These are phyloP conservation scores for Epizoanthus fatuus DNA, from an alignment of 92 coral and sea anemone species.

Conservation along the genomic window DNA sequence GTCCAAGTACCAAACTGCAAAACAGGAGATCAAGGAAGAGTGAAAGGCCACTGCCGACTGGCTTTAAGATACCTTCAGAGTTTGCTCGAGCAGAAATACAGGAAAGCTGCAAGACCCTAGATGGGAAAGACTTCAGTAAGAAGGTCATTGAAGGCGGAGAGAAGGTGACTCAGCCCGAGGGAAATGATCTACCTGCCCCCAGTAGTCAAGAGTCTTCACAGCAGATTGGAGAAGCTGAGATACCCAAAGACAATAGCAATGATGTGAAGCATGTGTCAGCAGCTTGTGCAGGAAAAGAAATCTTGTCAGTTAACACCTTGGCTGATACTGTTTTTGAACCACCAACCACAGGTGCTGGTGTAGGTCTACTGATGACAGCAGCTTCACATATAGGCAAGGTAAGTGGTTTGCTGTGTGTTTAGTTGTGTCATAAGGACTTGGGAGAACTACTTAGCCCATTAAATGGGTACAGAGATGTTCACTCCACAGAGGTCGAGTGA, in stretches of 20 bases:
- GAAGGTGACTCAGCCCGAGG: not conserved
- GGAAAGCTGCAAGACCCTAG: conserved; percentile 9
- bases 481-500: no score
- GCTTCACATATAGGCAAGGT: conserved; percentile 26
- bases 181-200: no score
- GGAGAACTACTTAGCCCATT: no score
- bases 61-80: conserved; percentile 23
- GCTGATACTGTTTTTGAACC: not conserved
- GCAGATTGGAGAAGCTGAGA: not conserved
- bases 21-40: conserved; percentile 72
- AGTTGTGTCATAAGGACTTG: no score
- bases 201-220: not conserved
- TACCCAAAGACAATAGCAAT: not conserved
- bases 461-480: no score
- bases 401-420: not conserved
- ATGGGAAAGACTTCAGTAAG: not conserved
- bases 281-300: not conserved
- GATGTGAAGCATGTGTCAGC: not conserved
- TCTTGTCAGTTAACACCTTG: not conserved
- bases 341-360: not conserved
- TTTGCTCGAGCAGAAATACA: not conserved
- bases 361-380: not conserved
- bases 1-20: conserved; percentile 48
- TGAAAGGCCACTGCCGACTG: conserved; percentile 71
- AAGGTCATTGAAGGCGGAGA: not conserved